These are phyloP conservation scores for Cydia amplana DNA, from an alignment of 1,140 invertebrate species.

Conservation along the genomic window DNA sequence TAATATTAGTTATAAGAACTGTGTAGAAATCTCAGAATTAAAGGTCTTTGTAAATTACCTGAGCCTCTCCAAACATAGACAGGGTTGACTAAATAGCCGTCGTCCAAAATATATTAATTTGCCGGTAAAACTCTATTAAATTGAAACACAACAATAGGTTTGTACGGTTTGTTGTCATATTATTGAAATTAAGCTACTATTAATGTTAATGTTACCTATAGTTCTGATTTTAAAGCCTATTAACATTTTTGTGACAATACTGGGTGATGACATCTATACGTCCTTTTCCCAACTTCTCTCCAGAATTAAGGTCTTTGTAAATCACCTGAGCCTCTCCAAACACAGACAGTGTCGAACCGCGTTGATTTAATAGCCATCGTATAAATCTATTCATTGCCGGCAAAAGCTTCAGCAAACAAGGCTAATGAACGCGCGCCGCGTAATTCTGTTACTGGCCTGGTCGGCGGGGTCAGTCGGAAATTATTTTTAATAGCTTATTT, in stretches of 20 bases:
- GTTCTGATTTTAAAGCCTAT: too few relatives aligned
- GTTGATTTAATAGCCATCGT: slow-evolving; percentile 61
- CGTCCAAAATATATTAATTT: too few relatives aligned
- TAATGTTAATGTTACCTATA: too few relatives aligned
- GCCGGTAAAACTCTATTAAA: too few relatives aligned
- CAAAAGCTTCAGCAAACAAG: slow-evolving; percentile 64
- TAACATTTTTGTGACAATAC: too few relatives aligned
- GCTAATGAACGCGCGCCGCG: slow-evolving; percentile 60
- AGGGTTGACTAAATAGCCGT: background rate
- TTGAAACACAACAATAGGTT: too few relatives aligned
- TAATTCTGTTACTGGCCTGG: slow-evolving; percentile 60
- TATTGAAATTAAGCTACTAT: too few relatives aligned
- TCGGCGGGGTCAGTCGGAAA: slow-evolving; percentile 8
- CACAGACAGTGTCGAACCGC: slow-evolving; percentile 48
- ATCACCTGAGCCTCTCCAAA: slow-evolving; percentile 39
- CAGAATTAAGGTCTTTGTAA: slow-evolving; percentile 35
- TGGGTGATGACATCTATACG: too few relatives aligned
- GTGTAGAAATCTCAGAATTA: too few relatives aligned
- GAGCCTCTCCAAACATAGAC: slow-evolving; percentile 1
- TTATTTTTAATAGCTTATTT: slow-evolving; percentile 32
- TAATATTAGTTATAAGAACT: too few relatives aligned
- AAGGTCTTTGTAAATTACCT: too few relatives aligned
- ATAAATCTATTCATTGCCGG: slow-evolving; percentile 63
- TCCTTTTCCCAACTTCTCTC: background rate
- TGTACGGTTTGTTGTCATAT: too few relatives aligned